phyloP scores from a whole-genome alignment of 2,888 invertebrate genomes.

The Abrostola triplasia region DNA sequence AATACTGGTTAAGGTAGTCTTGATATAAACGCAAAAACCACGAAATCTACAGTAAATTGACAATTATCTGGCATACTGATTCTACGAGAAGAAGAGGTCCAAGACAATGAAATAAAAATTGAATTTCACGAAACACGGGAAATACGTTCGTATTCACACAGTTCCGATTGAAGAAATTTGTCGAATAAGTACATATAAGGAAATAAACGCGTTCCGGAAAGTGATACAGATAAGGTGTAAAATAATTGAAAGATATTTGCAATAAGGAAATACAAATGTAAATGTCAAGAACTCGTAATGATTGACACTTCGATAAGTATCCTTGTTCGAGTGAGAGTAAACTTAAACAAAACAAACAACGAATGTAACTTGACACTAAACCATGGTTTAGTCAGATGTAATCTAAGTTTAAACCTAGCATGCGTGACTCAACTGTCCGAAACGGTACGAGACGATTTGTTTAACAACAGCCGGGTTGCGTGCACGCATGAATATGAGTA shows the following conservation, averaged over 20 bases:
- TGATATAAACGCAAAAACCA: conserved; percentile 15
- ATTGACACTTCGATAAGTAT: not conserved
- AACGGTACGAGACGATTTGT: conserved; percentile 59
- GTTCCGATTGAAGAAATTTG: not conserved
- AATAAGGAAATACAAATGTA: not conserved
- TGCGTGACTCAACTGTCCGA: conserved; percentile 65
- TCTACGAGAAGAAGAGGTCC: conserved; percentile 10
- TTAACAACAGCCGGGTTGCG: conserved; percentile 61
- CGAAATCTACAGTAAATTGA: conserved; percentile 24
- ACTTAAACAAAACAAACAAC: conserved; percentile 31
- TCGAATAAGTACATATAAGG: not conserved
- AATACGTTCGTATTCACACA: not conserved
- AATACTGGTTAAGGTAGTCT: conserved; percentile 7
- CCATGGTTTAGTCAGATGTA: conserved; percentile 52
- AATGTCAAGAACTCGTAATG: conserved; percentile 4
- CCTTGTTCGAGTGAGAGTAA: not conserved
- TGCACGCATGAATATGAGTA: conserved; percentile 59
- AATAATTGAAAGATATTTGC: conserved; percentile 4
- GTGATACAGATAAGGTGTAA: not conserved
- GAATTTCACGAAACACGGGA: conserved; percentile 6
- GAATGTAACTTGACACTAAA: conserved; percentile 59
- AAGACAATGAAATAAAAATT: conserved; percentile 18
- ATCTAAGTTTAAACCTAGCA: conserved; percentile 69
- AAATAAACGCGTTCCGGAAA: not conserved
- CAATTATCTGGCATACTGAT: conserved; percentile 27